These are phyloP conservation scores for Danionella dracula DNA, from an alignment of 2,797 vertebrate species.

Conservation along the genomic window DNA sequence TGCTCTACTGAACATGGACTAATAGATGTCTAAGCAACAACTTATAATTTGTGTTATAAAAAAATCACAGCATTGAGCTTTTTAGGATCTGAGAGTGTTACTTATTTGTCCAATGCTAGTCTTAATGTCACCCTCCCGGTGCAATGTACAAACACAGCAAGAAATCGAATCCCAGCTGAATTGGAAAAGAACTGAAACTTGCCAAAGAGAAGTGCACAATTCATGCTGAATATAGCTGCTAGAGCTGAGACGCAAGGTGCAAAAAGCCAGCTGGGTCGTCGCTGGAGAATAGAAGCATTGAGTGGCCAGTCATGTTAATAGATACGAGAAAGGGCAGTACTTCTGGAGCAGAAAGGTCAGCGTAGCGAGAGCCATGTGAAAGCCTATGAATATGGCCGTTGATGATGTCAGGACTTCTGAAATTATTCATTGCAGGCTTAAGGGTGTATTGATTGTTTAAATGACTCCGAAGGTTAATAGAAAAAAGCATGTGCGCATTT, in stretches of 20 bases:
- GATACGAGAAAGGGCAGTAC: constrained; percentile 48
- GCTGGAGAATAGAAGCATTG: constrained; percentile 23
- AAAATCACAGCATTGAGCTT: background rate
- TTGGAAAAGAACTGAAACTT: constrained; percentile 19
- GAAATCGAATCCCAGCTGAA: constrained; percentile 36
- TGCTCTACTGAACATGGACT: no score
- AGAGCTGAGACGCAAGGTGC: constrained; percentile 30
- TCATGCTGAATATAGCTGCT: constrained; percentile 40
- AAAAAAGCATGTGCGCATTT: constrained; percentile 3
- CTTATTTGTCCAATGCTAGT: constrained; percentile 38
- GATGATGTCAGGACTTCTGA: constrained; percentile 13
- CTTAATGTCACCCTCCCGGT: constrained; percentile 42
- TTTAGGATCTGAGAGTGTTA: constrained; percentile 17
- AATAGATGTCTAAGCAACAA: background rate
- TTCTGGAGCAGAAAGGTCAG: constrained; percentile 50
- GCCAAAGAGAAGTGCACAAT: constrained; percentile 29
- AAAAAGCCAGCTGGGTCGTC: constrained; percentile 19
- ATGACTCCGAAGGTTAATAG: constrained; percentile 18
- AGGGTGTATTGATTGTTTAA: constrained; percentile 28
- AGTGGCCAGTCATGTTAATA: constrained; percentile 38
- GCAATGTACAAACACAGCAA: constrained; percentile 31
- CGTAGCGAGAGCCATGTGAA: background rate
- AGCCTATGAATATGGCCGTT: constrained; percentile 22
- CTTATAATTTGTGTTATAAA: background rate
- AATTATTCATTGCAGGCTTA: constrained; percentile 13